These are phyloP conservation scores for Hedychridium roseum DNA, from an alignment of 2,888 invertebrate species.

Conservation along the genomic window DNA sequence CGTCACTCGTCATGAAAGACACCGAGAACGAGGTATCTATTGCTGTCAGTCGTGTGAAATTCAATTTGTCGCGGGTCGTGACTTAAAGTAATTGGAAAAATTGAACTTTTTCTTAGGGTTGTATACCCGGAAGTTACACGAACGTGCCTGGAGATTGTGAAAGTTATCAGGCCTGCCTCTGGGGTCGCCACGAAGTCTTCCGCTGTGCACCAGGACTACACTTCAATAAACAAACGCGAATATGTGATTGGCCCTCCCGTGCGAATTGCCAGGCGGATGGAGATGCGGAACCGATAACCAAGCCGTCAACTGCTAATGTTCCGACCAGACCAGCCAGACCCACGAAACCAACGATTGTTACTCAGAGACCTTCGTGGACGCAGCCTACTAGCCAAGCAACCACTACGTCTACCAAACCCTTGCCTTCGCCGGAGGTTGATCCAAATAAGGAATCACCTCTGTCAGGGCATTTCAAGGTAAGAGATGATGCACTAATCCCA, in stretches of 20 bases:
- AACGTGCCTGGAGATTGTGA: constrained; percentile 73
- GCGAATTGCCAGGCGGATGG: constrained; percentile 67
- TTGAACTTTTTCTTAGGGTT: constrained; percentile 30
- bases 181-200: constrained; percentile 78
- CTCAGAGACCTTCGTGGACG: background rate
- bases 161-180: constrained; percentile 80
- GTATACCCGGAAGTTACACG: constrained; percentile 48
- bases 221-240: constrained; percentile 73
- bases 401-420: constrained; percentile 35
- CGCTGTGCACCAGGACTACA: constrained; percentile 80
- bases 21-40: too few relatives aligned
- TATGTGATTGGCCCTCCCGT: constrained; percentile 80
- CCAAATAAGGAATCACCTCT: constrained; percentile 64
- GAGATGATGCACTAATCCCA: too few relatives aligned
- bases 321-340: constrained; percentile 12
- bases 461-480: constrained; percentile 74
- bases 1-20: constrained; percentile 18
- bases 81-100: too few relatives aligned
- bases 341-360: too few relatives aligned
- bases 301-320: background rate
- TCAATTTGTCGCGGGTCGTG: too few relatives aligned
- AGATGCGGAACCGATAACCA: background rate
- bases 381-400: constrained; percentile 15
- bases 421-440: constrained; percentile 57
- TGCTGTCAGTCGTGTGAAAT: too few relatives aligned